These are phyloP conservation scores for Muscicapa striata DNA, from an alignment of 2,797 vertebrate genomes.

Conservation along the genomic window DNA sequence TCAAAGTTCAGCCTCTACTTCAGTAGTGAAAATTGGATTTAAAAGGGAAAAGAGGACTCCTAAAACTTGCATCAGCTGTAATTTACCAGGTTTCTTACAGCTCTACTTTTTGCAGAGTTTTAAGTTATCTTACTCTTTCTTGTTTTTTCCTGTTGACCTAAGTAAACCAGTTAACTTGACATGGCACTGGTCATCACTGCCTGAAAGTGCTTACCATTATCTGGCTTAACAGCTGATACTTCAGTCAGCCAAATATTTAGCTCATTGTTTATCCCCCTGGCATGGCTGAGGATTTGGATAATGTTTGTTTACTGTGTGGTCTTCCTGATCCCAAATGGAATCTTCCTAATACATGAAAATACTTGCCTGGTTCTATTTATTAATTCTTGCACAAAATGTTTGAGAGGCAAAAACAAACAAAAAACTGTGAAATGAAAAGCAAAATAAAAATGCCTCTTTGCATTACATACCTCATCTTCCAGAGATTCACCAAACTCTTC, in stretches of 20 bases:
- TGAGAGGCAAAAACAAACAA: conserved; percentile 42
- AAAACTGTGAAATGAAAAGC: conserved; percentile 78
- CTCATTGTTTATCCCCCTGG: conserved; percentile 57
- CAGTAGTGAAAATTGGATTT: conserved; percentile 26
- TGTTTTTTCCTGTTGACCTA: not conserved
- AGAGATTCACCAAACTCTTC: conserved; percentile 73
- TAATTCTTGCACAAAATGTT: conserved; percentile 72
- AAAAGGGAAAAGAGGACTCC: conserved; percentile 36
- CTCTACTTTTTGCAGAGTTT: conserved; percentile 3
- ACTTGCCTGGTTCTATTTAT: conserved; percentile 60
- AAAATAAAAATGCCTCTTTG: conserved; percentile 72
- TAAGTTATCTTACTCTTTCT: not conserved
- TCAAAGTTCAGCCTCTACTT: conserved; percentile 15
- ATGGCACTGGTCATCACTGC: conserved; percentile 14
- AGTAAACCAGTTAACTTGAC: conserved; percentile 40
- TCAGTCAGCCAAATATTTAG: conserved; percentile 53
- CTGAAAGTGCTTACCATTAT: conserved; percentile 55
- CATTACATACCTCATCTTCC: conserved; percentile 82
- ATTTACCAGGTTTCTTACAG: not conserved
- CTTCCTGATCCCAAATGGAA: conserved; percentile 44
- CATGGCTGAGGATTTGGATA: conserved; percentile 50
- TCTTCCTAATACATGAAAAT: conserved; percentile 58
- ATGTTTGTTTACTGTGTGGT: conserved; percentile 35
- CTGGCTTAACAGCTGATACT: conserved; percentile 47
- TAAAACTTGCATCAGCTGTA: not conserved